phyloP scores from a whole-genome alignment of 2,113 vertebrate genomes.

The Regulus satrapa region DNA sequence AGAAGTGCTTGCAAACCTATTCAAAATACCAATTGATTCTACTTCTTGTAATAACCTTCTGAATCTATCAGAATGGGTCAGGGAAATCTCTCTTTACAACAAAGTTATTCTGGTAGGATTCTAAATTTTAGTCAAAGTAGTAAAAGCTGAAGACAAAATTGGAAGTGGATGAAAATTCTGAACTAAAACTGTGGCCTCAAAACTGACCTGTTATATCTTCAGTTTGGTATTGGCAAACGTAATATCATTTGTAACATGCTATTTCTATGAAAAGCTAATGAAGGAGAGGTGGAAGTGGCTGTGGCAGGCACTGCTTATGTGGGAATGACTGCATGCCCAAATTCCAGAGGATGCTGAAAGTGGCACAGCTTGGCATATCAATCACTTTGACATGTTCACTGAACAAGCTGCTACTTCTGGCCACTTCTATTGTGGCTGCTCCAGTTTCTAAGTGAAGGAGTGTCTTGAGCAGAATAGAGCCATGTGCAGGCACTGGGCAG shows the following conservation, averaged over 20 bases:
- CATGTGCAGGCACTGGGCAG: background rate
- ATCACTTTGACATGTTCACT: background rate
- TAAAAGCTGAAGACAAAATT: background rate
- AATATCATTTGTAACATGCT: background rate
- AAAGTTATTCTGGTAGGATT: background rate
- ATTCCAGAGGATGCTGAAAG: background rate
- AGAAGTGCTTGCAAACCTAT: background rate
- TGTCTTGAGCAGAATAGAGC: background rate
- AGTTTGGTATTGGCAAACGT: background rate
- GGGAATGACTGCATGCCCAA: background rate
- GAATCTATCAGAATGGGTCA: background rate
- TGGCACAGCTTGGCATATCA: background rate
- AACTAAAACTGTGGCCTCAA: background rate
- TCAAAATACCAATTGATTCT: background rate
- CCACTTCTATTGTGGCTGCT: background rate
- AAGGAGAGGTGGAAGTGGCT: background rate
- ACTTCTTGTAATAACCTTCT: background rate
- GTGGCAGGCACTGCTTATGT: background rate
- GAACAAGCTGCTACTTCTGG: background rate
- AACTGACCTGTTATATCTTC: background rate
- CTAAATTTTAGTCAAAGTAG: background rate
- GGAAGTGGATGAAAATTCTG: background rate
- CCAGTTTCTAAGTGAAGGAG: background rate
- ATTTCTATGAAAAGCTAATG: background rate
- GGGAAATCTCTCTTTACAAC: background rate